phyloP scores from a whole-genome alignment of 2,797 vertebrate species.

The Typhlichthys subterraneus region DNA sequence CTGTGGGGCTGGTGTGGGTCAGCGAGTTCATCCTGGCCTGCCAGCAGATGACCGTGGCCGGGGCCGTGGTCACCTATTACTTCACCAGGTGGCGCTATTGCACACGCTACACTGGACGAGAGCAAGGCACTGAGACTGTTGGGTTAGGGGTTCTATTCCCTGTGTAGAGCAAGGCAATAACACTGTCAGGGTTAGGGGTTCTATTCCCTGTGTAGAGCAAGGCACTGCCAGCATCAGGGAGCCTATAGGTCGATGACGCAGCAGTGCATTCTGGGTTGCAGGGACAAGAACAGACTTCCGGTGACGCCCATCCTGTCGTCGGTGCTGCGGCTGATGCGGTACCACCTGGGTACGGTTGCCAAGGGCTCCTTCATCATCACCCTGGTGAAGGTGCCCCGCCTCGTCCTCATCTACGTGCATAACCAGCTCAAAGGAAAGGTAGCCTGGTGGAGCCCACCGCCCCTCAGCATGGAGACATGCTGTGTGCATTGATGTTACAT shows the following conservation, averaged over 20 bases:
- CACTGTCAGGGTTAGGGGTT: no score
- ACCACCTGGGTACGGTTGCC: conserved; percentile 94
- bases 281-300: conserved; percentile 92
- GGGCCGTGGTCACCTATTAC: conserved; percentile 97
- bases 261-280: conserved; percentile 50
- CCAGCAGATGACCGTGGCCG: conserved; percentile 98
- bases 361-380: conserved; percentile 99
- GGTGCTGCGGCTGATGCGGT: conserved; percentile 88
- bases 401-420: conserved; percentile 96
- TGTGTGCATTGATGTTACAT: no score
- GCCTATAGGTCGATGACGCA: not conserved
- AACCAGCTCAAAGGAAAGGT: conserved; percentile 98
- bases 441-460: conserved; percentile 1
- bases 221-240: no score
- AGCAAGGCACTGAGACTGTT: not conserved
- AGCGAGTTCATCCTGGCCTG: conserved; percentile 97
- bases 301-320: conserved; percentile 95
- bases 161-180: no score
- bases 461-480: no score
- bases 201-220: no score
- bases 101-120: not conserved
- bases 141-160: no score
- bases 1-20: conserved; percentile 94
- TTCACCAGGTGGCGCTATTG: conserved; percentile 87
- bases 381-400: conserved; percentile 92